phyloP scores from a whole-genome alignment of 2,797 vertebrate genomes.

The Enteromius unitaeniatus region DNA sequence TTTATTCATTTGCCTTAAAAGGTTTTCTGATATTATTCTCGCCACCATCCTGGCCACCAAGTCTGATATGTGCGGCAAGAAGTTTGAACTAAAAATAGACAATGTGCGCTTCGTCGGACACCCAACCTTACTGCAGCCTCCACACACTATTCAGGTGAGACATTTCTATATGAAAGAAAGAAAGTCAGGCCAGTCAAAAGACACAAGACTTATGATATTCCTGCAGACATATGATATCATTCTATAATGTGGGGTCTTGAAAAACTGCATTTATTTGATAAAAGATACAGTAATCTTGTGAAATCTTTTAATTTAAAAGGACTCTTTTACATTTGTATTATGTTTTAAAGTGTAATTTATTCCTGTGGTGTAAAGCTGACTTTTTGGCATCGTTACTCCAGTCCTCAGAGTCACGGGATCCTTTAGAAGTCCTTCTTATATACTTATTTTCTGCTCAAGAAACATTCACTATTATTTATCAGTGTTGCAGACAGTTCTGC shows the following conservation, averaged over 20 bases:
- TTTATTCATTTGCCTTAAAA: conserved; percentile 64
- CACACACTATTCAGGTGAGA: conserved; percentile 86
- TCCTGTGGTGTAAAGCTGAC: neutral
- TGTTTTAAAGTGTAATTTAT: neutral
- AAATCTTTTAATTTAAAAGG: neutral
- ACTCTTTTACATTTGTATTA: neutral
- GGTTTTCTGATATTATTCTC: conserved; percentile 97
- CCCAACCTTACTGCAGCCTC: conserved; percentile 92
- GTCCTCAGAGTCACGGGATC: neutral
- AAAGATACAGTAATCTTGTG: neutral
- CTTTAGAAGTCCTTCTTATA: neutral
- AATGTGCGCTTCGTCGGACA: conserved; percentile 98
- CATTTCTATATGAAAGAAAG: neutral
- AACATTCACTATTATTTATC: neutral
- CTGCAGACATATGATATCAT: neutral
- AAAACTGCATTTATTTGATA: neutral
- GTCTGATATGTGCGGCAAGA: conserved; percentile 97
- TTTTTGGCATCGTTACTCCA: neutral
- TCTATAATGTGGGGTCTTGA: neutral
- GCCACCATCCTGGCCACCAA: conserved; percentile 98
- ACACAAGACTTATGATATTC: neutral
- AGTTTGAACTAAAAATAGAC: conserved; percentile 99
- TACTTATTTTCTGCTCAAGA: neutral
- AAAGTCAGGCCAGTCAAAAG: neutral
- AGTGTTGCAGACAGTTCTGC: neutral